Base-by-base conservation (phyloP, 2,888 invertebrate genomes). In the Eupithecia tripunctaria region DNA sequence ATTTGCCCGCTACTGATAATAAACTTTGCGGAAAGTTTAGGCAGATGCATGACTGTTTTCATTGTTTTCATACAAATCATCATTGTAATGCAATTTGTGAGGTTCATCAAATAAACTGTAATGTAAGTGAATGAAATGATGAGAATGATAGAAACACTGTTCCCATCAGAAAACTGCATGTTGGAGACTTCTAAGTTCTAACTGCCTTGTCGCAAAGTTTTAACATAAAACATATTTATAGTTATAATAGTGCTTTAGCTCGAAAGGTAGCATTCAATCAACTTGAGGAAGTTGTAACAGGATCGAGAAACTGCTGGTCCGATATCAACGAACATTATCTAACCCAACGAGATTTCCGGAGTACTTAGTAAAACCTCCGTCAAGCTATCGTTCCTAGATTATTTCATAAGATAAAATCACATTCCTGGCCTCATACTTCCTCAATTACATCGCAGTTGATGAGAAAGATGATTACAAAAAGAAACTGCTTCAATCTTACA, bases 361-460 rank as follows among this genome's bases (percentile, higher is more conserved):
- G 63, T 63, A 63, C 67, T 72, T 64, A 66, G 72, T 74, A 71
- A 66, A 76, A 74, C 68, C 65, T 73, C 38, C 68, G 36, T 51
- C 76, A 69, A 79, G 79, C 82, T 78, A 81, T 81, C 72, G 74
- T 75, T 74, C 73, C 79, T 80, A 78, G 82, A 83, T 84, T 80
- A 82, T 82, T 81, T 78, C 78, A 76, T 75, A 63, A 82, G 82
- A 85, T 85, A 83, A 82, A 76, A 77, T 76, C 76, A 71, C 79
- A 80, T 79, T 79, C 79, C 80, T 80, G 74, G 75, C 77, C 69
- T 80, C 80, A 76, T 73, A 78, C 84, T 84, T 86, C 86, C 84
- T 84, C 82, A 78, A 79, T 83, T 80, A 80, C 81, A 79, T 73
- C 73, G 77, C 62, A 75, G 68, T 47, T 68, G 76, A 73, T 74